phyloP scores from a whole-genome alignment of 2,797 vertebrate species.

The Myripristis murdjan region DNA sequence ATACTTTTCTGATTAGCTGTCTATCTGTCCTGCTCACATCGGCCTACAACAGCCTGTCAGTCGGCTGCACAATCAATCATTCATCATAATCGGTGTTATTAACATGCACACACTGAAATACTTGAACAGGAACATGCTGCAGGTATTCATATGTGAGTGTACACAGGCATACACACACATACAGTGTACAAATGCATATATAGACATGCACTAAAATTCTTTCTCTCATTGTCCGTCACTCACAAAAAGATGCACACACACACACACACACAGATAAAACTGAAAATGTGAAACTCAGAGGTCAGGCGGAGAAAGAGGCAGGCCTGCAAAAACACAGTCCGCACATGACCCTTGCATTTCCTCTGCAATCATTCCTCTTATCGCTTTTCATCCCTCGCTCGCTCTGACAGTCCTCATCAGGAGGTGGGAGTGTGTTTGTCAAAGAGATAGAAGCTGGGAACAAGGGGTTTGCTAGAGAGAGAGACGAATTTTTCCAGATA shows the following conservation, averaged over 20 bases:
- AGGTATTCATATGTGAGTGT: conserved; percentile 6
- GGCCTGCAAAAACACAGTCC: conserved; percentile 53
- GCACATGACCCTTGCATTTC: conserved; percentile 26
- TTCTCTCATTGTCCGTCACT: too few species aligned
- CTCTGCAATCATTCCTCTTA: conserved; percentile 49
- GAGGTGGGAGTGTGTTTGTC: conserved; percentile 58
- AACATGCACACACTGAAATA: conserved; percentile 40
- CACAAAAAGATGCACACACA: background rate
- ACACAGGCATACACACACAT: conserved; percentile 5
- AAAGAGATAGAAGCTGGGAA: conserved; percentile 38
- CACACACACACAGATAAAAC: background rate
- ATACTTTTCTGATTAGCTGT: too few species aligned
- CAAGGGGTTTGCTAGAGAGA: conserved; percentile 11
- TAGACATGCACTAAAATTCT: conserved; percentile 10
- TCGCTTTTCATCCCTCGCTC: conserved; percentile 58
- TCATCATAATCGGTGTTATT: conserved; percentile 15
- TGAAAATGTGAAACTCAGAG: conserved; percentile 26
- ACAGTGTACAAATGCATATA: conserved; percentile 4
- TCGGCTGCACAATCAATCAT: conserved; percentile 25
- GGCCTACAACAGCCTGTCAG: too few species aligned
- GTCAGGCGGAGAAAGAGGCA: background rate
- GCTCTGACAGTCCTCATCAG: conserved; percentile 54
- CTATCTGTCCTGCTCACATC: too few species aligned
- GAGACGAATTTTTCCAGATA: conserved; percentile 25
- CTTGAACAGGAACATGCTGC: background rate